Evolutionary conservation across 2,797 vertebrate genomes (phyloP).

Genomic region (Australoheros facetus): DNA sequence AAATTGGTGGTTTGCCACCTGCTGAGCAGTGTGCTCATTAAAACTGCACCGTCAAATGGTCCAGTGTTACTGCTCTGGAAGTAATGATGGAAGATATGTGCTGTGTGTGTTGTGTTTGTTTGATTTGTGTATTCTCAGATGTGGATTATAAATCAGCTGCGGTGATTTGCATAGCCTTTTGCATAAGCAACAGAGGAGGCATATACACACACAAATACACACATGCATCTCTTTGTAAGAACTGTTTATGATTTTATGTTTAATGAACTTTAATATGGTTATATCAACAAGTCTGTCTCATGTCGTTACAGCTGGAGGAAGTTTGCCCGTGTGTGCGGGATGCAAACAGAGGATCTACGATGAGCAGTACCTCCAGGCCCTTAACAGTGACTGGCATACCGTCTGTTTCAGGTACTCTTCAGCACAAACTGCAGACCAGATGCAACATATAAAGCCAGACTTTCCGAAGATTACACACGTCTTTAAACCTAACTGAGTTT

Average conservation of each 20-base stretch:
- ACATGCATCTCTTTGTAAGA: background rate
- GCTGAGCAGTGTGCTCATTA: conserved; percentile 9
- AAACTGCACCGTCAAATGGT: background rate
- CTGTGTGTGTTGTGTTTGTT: background rate
- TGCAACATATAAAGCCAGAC: background rate
- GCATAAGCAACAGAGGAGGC: background rate
- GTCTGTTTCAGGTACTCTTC: conserved; percentile 91
- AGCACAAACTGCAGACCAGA: background rate
- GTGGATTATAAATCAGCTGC: background rate
- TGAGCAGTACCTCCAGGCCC: conserved; percentile 96
- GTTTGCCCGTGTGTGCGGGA: conserved; percentile 92
- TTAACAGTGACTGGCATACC: conserved; percentile 91
- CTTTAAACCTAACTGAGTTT: background rate
- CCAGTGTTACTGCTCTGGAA: background rate
- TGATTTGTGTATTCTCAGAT: background rate
- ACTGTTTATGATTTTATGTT: background rate
- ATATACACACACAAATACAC: conserved; percentile 9
- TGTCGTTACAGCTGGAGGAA: conserved; percentile 78
- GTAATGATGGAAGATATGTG: background rate
- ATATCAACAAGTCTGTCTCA: background rate
- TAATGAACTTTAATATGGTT: background rate
- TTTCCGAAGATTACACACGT: background rate
- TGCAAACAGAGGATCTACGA: conserved; percentile 93
- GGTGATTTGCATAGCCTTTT: conserved; percentile 40
- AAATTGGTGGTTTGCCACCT: background rate